Base-by-base conservation (phyloP, 2,113 vertebrate genomes). In the Puntigrus tetrazona region DNA sequence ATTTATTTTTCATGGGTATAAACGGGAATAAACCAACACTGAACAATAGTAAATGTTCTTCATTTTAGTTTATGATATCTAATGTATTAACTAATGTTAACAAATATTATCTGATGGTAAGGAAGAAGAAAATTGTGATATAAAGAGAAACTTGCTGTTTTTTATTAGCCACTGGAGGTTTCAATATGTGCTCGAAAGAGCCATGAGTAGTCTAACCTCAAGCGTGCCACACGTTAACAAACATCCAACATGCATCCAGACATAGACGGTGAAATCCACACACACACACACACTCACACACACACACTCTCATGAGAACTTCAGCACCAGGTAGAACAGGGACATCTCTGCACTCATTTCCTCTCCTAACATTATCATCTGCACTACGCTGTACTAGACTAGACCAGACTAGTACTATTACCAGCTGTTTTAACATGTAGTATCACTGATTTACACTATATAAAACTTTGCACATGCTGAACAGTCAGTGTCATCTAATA, bases 401-500 rank as follows among this genome's bases (percentile, higher is more conserved):
- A 86, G 34, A 78, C 80, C 73, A 86, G 34, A 70, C 61, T 50
- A 77, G 75, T 79, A 65, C 55, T 76, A 73, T 50, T 83, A 65
- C 38, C 77, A 57, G 67, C 41, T 86, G 85, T 82, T 86, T 69
- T 36, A 31, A 31, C 50, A 75, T 59, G 13, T 72, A 75, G 70
- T 61, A 38, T 22, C 36, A 43, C 76, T 75, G 85, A 79, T 41
- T 75, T 76, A 63, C 34, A 81, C 36, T 69, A 76, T 65, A 61
- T 27, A 61, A n/a, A 31, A 80, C 63, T 76, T 82, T 76, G 69
- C 47, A 81, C 69, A 87, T 87, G 82, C 78, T 77, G 22, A 81
- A 75, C 70, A 84, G 77, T 84, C 86, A 87, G 86, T 67, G 76
- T 63, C 43, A 18, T 80, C 77, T 69, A 87, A 59, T 73, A 81